phyloP scores from a whole-genome alignment of 2,888 invertebrate species.

The Melanophora roralis region DNA sequence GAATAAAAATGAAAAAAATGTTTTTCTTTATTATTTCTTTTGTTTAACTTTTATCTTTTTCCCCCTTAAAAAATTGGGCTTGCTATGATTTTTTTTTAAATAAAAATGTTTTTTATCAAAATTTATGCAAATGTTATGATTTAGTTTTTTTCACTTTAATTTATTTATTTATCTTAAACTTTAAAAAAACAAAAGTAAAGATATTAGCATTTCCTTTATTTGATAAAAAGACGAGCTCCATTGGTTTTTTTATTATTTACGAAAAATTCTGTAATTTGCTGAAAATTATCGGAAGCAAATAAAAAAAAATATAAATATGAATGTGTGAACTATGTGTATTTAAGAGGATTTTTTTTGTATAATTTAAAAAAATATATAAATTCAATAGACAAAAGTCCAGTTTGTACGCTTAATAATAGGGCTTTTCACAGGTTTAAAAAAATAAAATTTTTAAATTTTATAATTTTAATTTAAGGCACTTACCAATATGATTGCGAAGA shows the following conservation, averaged over 20 bases:
- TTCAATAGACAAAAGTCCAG: background rate
- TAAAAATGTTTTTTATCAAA: conserved; percentile 5
- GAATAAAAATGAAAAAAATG: conserved; percentile 4
- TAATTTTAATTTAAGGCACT: too few species aligned
- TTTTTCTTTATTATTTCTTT: background rate
- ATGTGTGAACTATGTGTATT: conserved; percentile 52
- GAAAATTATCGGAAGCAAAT: background rate
- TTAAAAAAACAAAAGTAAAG: background rate
- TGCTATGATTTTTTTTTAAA: background rate
- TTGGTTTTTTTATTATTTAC: conserved; percentile 32
- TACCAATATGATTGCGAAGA: too few species aligned
- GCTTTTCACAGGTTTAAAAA: conserved; percentile 8
- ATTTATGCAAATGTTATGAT: conserved; percentile 20
- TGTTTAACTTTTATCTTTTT: background rate
- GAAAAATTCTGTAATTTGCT: background rate
- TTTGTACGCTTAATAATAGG: background rate
- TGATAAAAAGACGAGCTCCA: conserved; percentile 5
- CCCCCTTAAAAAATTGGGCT: background rate
- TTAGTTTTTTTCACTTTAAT: background rate
- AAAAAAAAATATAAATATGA: conserved; percentile 38
- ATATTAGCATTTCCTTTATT: background rate
- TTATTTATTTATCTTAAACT: background rate
- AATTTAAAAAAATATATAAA: conserved; percentile 13
- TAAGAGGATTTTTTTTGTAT: conserved; percentile 51
- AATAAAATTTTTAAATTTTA: too few species aligned